Evolutionary conservation across 2,888 invertebrate species (phyloP), one percentile per base, ranked within the genome.

Genomic region (Cheiracanthium punctorium): DNA sequence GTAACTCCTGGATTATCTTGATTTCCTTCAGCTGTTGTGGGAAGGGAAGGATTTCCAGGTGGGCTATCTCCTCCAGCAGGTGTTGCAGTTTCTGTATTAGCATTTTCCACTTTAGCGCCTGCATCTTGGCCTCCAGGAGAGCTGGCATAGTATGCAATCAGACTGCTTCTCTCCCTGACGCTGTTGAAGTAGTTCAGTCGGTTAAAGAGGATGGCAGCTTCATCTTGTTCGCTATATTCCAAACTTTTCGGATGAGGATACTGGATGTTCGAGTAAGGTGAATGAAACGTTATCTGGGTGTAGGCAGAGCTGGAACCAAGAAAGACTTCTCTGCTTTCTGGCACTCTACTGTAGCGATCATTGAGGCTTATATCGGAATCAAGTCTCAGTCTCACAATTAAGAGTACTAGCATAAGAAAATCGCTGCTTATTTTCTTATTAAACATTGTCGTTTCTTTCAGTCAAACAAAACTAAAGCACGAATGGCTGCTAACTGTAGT

Each of bases 341-440:
- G 76, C 14, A 73, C 87, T 20, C 82, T 71, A 48, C 82, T 82
- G 41, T 73, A 80, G 93, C 94, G 90, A 94, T 93, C 69, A 72
- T 93, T 93, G 74, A 95, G 92, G 90, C 95, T 94, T 30, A 94
- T 94, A 89, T 95, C 94, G 0, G 95, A 95, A 91, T 96, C 95
- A 17, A 95, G 95, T 90, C 96, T 94, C 79, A 97, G 92, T 89
- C 97, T 93, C 91, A 96, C 95, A 90, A 97, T 93, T 89, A 97
- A 93, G 91, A 97, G 92, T 89, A 97, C 95, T 90, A 96, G 93
- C 91, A 96, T 95, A 89, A 97, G 92, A 90, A 96, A 93, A 93
- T 96, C 96, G 91, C 96, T 95, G 74, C 95, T 94, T 90, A 95
- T 95, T 70, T 95, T 92, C 92, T 96, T 96, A 93, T 96, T 96